A percentile compares a stretch with the other conserved stretches of the same genome.
These are phyloP conservation scores for Ptychochromis oligacanthus DNA, from an alignment of 2,113 vertebrate species.

Conservation along the genomic window DNA sequence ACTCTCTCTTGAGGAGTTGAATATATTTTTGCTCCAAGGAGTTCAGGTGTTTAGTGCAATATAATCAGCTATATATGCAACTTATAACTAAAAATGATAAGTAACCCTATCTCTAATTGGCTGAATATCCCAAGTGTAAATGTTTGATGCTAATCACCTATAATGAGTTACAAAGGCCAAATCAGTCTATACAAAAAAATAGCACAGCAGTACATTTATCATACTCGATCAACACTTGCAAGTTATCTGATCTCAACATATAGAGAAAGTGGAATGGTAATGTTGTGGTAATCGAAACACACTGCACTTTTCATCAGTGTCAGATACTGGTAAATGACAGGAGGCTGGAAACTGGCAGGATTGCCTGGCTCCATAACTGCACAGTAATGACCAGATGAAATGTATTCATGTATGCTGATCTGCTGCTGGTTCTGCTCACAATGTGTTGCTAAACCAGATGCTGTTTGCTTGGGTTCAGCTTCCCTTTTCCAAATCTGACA, in stretches of 20 bases:
- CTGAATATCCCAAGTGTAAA: background rate
- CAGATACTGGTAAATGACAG: slow-evolving; percentile 67
- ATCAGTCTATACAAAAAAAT: background rate
- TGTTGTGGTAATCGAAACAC: slow-evolving; percentile 56
- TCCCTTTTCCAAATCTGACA: slow-evolving; percentile 8
- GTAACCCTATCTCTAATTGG: background rate
- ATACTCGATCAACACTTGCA: slow-evolving; percentile 54
- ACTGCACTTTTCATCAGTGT: slow-evolving; percentile 69
- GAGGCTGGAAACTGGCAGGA: slow-evolving; percentile 69
- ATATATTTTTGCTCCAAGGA: background rate
- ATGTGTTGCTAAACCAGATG: slow-evolving; percentile 53
- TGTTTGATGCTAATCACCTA: background rate
- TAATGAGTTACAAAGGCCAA: background rate
- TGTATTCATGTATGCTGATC: slow-evolving; percentile 64
- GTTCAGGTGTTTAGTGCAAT: background rate
- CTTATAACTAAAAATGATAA: background rate
- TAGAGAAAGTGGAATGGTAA: slow-evolving; percentile 65
- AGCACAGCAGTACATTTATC: slow-evolving; percentile 59
- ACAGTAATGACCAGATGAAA: slow-evolving; percentile 61
- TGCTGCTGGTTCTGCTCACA: slow-evolving; percentile 52
- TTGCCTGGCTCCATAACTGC: slow-evolving; percentile 48
- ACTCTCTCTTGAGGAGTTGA: background rate
- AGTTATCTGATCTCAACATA: slow-evolving; percentile 66
- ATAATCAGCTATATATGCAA: background rate
- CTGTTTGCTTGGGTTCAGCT: slow-evolving; percentile 29